Evolutionary conservation across 2,797 vertebrate genomes (phyloP), one percentile per base, ranked within the genome.

Genomic region (Leuciscus waleckii): DNA sequence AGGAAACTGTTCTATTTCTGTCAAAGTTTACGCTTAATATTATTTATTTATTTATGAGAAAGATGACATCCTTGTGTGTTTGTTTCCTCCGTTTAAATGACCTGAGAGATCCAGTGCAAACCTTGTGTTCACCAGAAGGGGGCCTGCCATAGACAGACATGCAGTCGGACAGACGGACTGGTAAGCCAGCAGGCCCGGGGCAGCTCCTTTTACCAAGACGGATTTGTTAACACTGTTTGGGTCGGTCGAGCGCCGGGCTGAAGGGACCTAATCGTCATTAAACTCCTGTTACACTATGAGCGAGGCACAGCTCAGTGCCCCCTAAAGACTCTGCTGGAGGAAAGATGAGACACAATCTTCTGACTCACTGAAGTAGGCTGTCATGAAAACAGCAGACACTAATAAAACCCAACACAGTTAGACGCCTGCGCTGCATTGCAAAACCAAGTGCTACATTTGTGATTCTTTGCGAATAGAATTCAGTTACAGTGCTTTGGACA

Each of bases 161-260:
- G 75, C 49, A 56, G 49, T 51, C 19, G 2, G 51, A 81, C 83
- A 84, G 77, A 77, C 86, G 35, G 77, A 82, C 77, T 56, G 76
- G 70, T 84, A 79, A 76, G 83, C 71, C 76, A 77, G 83, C 71
- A 85, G 91, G 92, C 88, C 93, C 90, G 87, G 91, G 92, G 91
- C 94, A 91, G 95, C 94, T 97, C 94, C 79, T 83, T 90, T 96
- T 96, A 94, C 95, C 93, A 91, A 93, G 91, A 95, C 92, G 91
- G 96, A 94, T 96, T 97, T 96, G 93, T 96, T 97, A 95, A 94
- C 95, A 95, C 92, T 95, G 94, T 92, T 95, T 89, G 88, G 93
- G 90, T 94, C 93, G 87, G 91, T 91, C 92, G 91, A 93, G 91
- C 93, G 92, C 91, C 90, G 91, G 92, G 93, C 92, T 88, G 93